Percentiles rank a stretch among this genome's conserved stretches.
Conservation (phyloP, 2,888 invertebrate species). For the Tetragnatha montana region DNA sequence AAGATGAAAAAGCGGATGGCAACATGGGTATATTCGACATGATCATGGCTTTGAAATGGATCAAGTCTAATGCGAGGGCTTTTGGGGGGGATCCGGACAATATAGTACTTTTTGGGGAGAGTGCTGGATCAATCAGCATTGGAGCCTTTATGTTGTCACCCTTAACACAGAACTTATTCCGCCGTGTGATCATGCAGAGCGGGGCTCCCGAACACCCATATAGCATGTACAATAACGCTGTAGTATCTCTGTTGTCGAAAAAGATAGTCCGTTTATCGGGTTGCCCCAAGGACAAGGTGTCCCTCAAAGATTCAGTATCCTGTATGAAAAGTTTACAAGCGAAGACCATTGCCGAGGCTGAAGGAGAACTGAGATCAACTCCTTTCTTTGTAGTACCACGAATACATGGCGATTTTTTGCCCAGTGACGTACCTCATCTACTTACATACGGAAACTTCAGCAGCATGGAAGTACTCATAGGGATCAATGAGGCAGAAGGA, state of each 20-base stretch:
- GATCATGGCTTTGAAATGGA: conserved; percentile 31
- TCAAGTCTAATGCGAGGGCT: conserved; percentile 4
- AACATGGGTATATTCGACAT: conserved; percentile 32
- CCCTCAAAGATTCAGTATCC: background rate
- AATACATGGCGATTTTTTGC: conserved; percentile 36
- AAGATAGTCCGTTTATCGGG: background rate
- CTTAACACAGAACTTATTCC: conserved; percentile 12
- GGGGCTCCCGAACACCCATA: conserved; percentile 24
- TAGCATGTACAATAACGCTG: conserved; percentile 24
- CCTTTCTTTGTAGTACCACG: conserved; percentile 59
- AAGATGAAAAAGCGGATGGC: background rate
- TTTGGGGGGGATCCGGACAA: conserved; percentile 32
- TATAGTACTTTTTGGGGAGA: conserved; percentile 16
- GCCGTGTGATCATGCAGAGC: conserved; percentile 23
- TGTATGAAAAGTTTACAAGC: conserved; percentile 29
- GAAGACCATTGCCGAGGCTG: conserved; percentile 25
- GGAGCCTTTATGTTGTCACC: background rate
- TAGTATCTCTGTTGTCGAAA: background rate
- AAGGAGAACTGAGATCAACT: conserved; percentile 45
- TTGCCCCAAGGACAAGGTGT: background rate
- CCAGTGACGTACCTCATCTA: background rate
- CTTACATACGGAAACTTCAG: conserved; percentile 42
- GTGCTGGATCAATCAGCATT: conserved; percentile 21
- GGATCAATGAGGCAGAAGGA: conserved; percentile 69
- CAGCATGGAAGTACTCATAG: conserved; percentile 63